Conservation (phyloP, 1,140 invertebrate species). For the Ceratosolen fusciceps region DNA sequence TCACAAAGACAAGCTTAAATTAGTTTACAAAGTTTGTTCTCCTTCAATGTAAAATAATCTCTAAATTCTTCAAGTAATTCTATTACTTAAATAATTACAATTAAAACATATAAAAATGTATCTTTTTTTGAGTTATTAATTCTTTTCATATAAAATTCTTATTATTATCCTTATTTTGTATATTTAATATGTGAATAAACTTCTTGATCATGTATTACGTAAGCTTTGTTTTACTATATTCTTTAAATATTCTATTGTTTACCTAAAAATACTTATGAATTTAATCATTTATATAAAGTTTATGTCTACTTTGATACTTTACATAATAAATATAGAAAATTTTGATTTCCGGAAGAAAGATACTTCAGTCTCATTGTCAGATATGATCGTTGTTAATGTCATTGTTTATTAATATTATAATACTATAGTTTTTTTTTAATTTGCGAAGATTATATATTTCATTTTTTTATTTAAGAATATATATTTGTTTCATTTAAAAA, state of each 20-base stretch:
- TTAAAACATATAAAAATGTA: neutral
- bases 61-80: no score
- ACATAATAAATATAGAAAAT: conserved; percentile 12
- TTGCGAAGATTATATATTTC: conserved; percentile 4
- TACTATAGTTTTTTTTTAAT: conserved; percentile 36
- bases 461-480: conserved; percentile 19
- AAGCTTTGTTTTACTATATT: neutral
- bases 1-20: conserved; percentile 7
- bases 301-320: conserved; percentile 1
- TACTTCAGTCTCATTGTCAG: conserved; percentile 30
- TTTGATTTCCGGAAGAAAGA: neutral
- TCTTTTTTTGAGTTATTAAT: neutral
- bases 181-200: no score
- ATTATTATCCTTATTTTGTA: no score
- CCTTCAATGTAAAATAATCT: neutral
- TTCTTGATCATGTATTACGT: no score
- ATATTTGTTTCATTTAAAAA: neutral
- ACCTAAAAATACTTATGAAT: neutral
- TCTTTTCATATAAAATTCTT: no score
- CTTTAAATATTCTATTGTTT: neutral
- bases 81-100: neutral
- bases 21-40: conserved; percentile 2
- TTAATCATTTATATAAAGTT: neutral
- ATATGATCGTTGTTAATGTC: conserved; percentile 34
- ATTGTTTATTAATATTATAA: conserved; percentile 39